A percentile compares a stretch with the other conserved stretches of the same genome.
Evolutionary conservation across 2,113 vertebrate genomes (phyloP).

Genomic region (Oncorhynchus nerka): DNA sequence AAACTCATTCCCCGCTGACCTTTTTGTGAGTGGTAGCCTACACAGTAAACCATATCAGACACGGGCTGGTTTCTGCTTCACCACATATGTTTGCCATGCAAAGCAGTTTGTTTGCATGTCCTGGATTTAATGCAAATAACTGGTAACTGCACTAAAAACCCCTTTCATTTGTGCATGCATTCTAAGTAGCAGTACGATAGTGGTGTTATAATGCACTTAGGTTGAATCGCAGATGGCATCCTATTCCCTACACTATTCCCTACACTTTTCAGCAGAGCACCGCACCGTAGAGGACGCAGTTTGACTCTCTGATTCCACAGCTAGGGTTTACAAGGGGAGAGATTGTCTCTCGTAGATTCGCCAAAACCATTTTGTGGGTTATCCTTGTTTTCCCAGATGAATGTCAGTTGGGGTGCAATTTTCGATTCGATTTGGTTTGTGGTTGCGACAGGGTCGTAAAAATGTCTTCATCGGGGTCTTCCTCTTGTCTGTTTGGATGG

Average conservation of each 20-base stretch:
- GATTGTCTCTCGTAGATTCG: neutral
- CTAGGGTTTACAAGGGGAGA: no score
- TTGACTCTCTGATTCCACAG: no score
- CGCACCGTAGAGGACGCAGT: no score
- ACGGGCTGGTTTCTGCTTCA: slow-evolving; percentile 20
- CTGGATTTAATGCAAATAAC: slow-evolving; percentile 64
- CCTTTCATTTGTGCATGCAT: slow-evolving; percentile 25
- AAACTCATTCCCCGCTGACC: no score
- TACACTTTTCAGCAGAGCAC: no score
- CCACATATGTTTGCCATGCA: slow-evolving; percentile 58
- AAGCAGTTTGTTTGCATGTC: slow-evolving; percentile 55
- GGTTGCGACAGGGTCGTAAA: neutral
- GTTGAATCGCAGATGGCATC: no score
- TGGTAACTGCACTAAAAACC: slow-evolving; percentile 54
- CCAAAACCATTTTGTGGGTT: neutral
- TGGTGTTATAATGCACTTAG: neutral
- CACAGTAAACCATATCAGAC: slow-evolving; percentile 19
- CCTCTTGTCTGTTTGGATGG: neutral
- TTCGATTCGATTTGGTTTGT: neutral
- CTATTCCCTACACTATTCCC: no score
- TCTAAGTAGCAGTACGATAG: neutral
- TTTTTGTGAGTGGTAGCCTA: no score
- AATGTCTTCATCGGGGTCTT: neutral
- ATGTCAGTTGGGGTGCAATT: neutral
- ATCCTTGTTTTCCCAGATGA: neutral